A percentile compares a stretch with the other conserved stretches of the same genome.
phyloP scores from a whole-genome alignment of 2,113 vertebrate genomes.

The Phyllostomus hastatus region DNA sequence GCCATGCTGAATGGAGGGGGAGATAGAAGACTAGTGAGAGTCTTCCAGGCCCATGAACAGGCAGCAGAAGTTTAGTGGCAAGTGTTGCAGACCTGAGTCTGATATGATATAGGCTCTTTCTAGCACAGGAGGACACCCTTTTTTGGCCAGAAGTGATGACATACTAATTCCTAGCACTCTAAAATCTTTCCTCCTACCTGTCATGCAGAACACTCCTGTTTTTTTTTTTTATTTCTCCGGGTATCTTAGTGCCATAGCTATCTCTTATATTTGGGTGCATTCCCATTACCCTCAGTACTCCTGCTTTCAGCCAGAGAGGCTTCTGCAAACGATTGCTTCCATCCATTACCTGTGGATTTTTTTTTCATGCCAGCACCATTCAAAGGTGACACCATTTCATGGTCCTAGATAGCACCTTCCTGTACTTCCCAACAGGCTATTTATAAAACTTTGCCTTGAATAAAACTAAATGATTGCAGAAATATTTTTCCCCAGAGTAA shows the following conservation, averaged over 20 bases:
- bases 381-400: constrained; percentile 5
- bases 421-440: background rate
- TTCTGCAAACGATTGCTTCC: background rate
- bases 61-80: background rate
- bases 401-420: background rate
- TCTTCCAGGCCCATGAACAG: background rate
- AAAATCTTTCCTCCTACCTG: background rate
- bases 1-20: background rate
- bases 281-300: background rate
- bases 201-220: background rate
- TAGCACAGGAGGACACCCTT: background rate
- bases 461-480: constrained; percentile 65
- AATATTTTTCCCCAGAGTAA: constrained; percentile 78
- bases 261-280: background rate
- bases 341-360: background rate
- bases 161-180: background rate
- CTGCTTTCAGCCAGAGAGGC: background rate
- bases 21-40: background rate
- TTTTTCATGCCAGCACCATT: background rate
- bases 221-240: background rate
- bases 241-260: background rate
- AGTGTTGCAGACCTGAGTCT: background rate
- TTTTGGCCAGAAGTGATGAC: background rate
- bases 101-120: background rate
- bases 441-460: constrained; percentile 39